phyloP scores from a whole-genome alignment of 2,888 invertebrate species.

The Polymixis flavicincta region DNA sequence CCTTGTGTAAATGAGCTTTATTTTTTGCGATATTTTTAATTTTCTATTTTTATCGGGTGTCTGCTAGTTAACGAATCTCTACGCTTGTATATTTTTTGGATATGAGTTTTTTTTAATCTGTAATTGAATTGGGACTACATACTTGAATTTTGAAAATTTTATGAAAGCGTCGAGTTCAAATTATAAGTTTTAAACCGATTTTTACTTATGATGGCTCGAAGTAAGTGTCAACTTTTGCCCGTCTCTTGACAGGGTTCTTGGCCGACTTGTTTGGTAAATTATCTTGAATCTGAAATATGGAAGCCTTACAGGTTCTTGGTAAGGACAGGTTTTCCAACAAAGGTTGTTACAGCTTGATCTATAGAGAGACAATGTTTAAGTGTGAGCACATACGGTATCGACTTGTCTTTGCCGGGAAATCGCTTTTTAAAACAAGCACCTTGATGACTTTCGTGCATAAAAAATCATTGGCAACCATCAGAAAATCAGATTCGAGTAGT shows the following conservation, averaged over 20 bases:
- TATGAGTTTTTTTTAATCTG: conserved; percentile 46
- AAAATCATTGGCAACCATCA: neutral
- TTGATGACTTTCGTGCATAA: neutral
- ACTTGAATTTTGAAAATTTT: conserved; percentile 42
- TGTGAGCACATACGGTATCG: neutral
- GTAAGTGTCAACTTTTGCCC: neutral
- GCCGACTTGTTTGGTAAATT: neutral
- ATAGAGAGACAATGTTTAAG: neutral
- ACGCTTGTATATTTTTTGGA: conserved; percentile 58
- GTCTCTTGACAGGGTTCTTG: neutral
- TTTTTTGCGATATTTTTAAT: conserved; percentile 63
- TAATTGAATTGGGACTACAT: conserved; percentile 37
- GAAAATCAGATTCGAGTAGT: conserved; percentile 49
- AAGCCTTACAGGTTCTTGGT: neutral
- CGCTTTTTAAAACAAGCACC: neutral
- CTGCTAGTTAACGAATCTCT: conserved; percentile 67
- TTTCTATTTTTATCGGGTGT: conserved; percentile 53
- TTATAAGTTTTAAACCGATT: neutral
- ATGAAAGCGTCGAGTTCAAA: neutral
- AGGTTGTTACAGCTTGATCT: neutral
- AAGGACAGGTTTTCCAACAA: neutral
- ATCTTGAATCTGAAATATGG: neutral
- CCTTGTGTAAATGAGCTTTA: conserved; percentile 72
- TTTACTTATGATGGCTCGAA: neutral
- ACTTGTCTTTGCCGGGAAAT: neutral